phyloP scores from a whole-genome alignment of 64 coral and sea anemone species.

The Stylophora pistillata region DNA sequence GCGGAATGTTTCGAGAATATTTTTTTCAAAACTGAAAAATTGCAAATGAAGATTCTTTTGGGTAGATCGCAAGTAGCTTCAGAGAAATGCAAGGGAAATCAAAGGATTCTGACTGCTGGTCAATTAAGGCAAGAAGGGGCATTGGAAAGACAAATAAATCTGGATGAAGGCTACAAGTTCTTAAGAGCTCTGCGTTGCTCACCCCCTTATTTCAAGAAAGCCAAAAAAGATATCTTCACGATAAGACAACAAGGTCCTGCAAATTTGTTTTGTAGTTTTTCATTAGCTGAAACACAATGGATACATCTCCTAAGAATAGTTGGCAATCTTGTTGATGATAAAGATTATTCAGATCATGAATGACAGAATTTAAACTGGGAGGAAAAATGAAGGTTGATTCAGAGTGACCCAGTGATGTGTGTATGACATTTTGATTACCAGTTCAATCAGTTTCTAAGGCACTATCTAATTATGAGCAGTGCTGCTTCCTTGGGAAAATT shows the following conservation, averaged over 20 bases:
- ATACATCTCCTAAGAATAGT: conserved; percentile 2
- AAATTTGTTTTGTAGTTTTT: background rate
- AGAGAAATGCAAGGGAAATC: background rate
- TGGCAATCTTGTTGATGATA: conserved; percentile 13
- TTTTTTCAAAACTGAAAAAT: conserved; percentile 8
- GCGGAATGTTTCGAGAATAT: background rate
- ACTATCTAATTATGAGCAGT: too few relatives aligned
- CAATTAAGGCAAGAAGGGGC: background rate
- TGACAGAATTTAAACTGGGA: background rate
- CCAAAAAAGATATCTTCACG: background rate
- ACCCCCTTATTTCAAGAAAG: conserved; percentile 1
- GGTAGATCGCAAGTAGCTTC: conserved; percentile 6
- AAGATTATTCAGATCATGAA: background rate
- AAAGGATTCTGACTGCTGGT: background rate
- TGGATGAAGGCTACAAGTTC: conserved; percentile 19
- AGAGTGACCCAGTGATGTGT: too few relatives aligned
- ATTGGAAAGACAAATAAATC: background rate
- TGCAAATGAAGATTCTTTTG: conserved; percentile 25
- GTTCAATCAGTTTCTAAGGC: too few relatives aligned
- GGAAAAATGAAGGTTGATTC: too few relatives aligned
- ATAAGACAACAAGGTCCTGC: background rate
- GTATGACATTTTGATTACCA: too few relatives aligned
- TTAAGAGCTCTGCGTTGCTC: background rate
- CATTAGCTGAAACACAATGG: background rate
- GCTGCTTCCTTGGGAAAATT: too few relatives aligned